phyloP scores from a whole-genome alignment of 2,888 invertebrate genomes.

The Salticus scenicus region DNA sequence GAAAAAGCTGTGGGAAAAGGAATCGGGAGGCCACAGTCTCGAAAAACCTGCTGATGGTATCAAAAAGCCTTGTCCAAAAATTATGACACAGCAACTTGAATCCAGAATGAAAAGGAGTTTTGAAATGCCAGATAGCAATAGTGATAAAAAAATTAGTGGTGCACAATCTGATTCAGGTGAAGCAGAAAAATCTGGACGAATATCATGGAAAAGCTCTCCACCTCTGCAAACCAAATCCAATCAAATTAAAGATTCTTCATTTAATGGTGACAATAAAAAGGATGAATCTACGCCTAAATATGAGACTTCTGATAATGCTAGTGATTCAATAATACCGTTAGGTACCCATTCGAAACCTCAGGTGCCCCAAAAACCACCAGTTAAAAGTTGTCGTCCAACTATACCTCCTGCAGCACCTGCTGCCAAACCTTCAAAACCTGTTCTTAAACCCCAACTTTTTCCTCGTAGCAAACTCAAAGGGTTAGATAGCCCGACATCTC shows the following conservation, averaged over 20 bases:
- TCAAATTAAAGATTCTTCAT: constrained; percentile 14
- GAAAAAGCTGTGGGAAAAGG: constrained; percentile 92
- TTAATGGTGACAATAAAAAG: constrained; percentile 31
- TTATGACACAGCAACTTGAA: constrained; percentile 63
- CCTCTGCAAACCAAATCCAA: constrained; percentile 53
- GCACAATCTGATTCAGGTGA: constrained; percentile 67
- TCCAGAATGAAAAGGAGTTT: constrained; percentile 68
- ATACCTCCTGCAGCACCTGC: constrained; percentile 40
- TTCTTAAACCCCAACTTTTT: constrained; percentile 67
- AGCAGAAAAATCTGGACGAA: constrained; percentile 42
- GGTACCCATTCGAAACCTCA: constrained; percentile 58
- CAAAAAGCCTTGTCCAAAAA: constrained; percentile 65
- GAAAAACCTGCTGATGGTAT: constrained; percentile 50
- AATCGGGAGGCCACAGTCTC: constrained; percentile 69
- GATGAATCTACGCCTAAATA: constrained; percentile 33
- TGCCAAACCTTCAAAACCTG: constrained; percentile 59
- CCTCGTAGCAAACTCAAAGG: constrained; percentile 58
- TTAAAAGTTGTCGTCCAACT: constrained; percentile 54
- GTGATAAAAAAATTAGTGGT: constrained; percentile 60
- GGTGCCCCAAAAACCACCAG: constrained; percentile 67
- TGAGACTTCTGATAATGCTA: constrained; percentile 43
- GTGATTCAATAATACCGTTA: constrained; percentile 28
- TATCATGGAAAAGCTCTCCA: constrained; percentile 63
- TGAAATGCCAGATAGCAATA: constrained; percentile 54
- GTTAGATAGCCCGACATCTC: constrained; percentile 62